A percentile compares a stretch with the other conserved stretches of the same genome.
Conservation (phyloP, 2,797 vertebrate genomes). For the Tenualosa ilisha region DNA sequence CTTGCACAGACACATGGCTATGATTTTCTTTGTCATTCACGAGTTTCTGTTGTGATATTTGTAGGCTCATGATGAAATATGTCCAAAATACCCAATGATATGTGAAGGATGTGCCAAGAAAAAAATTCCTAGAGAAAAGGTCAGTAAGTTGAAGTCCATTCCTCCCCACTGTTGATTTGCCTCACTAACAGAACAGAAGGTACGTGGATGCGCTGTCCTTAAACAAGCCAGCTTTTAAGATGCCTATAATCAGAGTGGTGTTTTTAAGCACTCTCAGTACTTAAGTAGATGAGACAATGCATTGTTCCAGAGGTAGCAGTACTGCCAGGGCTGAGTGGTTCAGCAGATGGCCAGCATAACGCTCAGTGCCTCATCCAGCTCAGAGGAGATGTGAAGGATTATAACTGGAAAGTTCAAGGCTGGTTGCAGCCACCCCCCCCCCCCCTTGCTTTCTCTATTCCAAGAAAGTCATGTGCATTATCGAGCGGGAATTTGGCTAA, state of each 20-base stretch:
- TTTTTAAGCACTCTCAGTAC: not conserved
- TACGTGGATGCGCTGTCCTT: not conserved
- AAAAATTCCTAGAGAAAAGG: slow-evolving; percentile 92
- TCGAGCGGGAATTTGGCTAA: not conserved
- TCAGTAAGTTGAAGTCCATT: slow-evolving; percentile 46
- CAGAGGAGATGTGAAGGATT: slow-evolving; percentile 6
- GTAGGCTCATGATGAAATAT: slow-evolving; percentile 90
- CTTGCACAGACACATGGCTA: not conserved
- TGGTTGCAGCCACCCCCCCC: not conserved
- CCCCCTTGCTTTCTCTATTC: not conserved
- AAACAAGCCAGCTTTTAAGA: slow-evolving; percentile 22
- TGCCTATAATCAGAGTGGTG: slow-evolving; percentile 16
- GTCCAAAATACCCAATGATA: slow-evolving; percentile 91
- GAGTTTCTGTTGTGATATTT: slow-evolving; percentile 29
- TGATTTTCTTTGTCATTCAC: not conserved
- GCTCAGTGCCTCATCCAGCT: not conserved
- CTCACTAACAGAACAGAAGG: slow-evolving; percentile 10
- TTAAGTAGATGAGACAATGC: slow-evolving; percentile 22
- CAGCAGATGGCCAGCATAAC: not conserved
- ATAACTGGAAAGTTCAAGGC: slow-evolving; percentile 13
- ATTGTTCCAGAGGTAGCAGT: slow-evolving; percentile 16
- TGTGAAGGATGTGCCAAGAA: slow-evolving; percentile 92
- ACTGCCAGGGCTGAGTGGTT: slow-evolving; percentile 16
- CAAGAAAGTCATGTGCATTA: slow-evolving; percentile 9
- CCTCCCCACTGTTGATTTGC: not conserved